Evolutionary conservation across 1,140 invertebrate genomes (phyloP).

Genomic region (Solenopsis invicta): DNA sequence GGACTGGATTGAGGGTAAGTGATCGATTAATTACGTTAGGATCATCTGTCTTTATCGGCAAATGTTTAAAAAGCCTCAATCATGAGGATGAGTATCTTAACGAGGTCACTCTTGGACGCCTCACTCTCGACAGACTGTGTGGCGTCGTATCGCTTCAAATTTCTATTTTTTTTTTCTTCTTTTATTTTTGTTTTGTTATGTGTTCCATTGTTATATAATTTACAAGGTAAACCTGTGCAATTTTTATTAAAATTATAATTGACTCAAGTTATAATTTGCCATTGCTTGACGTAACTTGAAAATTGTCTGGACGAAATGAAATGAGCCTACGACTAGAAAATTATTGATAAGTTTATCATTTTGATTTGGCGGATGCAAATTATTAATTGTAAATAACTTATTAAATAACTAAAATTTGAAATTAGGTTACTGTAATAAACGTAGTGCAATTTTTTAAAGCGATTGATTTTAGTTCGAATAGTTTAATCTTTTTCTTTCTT

Average conservation of each 20-base stretch:
- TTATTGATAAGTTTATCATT: neutral
- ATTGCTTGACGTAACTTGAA: neutral
- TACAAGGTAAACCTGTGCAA: neutral
- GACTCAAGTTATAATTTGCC: neutral
- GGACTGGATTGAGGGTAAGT: conserved; percentile 84
- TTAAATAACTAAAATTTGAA: neutral
- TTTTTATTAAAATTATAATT: neutral
- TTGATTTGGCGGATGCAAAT: neutral
- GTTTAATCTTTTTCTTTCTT: neutral
- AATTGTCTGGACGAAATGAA: neutral
- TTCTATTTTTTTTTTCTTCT: neutral
- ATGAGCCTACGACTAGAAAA: neutral
- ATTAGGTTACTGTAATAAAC: neutral
- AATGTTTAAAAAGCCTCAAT: conserved; percentile 3
- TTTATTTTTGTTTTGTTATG: neutral
- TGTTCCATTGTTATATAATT: neutral
- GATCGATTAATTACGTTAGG: neutral
- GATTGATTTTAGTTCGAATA: neutral
- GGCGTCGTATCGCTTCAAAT: neutral
- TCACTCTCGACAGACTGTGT: neutral
- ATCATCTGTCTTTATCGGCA: neutral
- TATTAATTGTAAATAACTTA: neutral
- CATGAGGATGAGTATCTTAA: neutral
- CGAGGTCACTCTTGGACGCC: neutral
- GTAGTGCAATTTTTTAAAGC: neutral